Conservation (phyloP, 2,113 vertebrate species). For the Pedetes capensis region DNA sequence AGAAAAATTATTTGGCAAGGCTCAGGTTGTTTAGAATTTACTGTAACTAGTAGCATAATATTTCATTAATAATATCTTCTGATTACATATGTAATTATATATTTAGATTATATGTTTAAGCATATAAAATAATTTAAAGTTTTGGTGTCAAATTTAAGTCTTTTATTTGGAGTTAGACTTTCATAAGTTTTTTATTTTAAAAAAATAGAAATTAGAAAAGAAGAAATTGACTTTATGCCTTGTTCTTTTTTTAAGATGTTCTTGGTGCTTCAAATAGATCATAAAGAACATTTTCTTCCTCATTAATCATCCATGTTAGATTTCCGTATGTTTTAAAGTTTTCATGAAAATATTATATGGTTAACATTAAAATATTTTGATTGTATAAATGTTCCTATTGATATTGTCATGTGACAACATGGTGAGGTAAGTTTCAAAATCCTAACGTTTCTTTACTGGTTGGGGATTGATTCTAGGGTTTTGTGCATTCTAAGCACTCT, state of each 20-base stretch:
- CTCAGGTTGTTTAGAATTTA: neutral
- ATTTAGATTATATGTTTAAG: neutral
- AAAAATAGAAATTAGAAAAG: neutral
- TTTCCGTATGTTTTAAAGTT: neutral
- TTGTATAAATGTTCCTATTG: neutral
- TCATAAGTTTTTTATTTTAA: neutral
- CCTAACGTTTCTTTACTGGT: neutral
- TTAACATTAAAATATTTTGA: neutral
- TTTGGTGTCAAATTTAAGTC: neutral
- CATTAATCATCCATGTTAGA: neutral
- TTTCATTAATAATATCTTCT: neutral
- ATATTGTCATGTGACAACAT: neutral
- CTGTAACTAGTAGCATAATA: neutral
- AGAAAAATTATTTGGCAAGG: neutral
- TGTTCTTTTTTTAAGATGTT: neutral
- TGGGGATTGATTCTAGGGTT: neutral
- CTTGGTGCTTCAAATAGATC: neutral
- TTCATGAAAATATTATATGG: neutral
- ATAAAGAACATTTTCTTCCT: neutral
- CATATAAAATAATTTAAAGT: neutral
- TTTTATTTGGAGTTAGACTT: neutral
- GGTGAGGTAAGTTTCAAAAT: neutral
- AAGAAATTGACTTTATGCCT: neutral
- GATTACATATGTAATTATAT: neutral
- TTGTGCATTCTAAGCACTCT: neutral